Percentiles rank a stretch among this genome's conserved stretches.
These are phyloP conservation scores for Coenobita brevimanus DNA, from an alignment of 1,140 invertebrate genomes.

Conservation along the genomic window DNA sequence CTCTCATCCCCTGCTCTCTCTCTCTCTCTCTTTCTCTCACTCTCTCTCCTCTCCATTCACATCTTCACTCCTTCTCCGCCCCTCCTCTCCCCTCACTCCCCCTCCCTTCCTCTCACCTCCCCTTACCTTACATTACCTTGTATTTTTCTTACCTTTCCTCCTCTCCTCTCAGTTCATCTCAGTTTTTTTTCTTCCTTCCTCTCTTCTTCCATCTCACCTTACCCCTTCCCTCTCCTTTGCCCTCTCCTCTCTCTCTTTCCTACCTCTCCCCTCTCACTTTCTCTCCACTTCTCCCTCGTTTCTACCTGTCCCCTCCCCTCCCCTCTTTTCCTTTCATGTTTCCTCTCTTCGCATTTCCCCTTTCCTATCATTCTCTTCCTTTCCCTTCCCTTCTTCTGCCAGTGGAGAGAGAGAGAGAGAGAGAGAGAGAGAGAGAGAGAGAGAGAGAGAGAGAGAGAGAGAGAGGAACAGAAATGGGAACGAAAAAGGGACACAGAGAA, in stretches of 20 bases:
- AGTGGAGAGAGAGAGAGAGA: too few relatives aligned
- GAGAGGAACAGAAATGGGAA: too few relatives aligned
- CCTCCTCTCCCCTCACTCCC: neutral
- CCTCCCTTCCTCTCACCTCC: neutral
- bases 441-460: too few relatives aligned
- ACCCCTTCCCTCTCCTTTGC: too few relatives aligned
- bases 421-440: too few relatives aligned
- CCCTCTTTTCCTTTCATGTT: too few relatives aligned
- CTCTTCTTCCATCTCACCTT: neutral
- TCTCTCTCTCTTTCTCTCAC: conserved; percentile 3
- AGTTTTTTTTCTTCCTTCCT: neutral
- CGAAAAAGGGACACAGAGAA: too few relatives aligned
- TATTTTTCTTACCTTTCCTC: neutral
- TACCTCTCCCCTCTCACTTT: neutral
- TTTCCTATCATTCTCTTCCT: too few relatives aligned
- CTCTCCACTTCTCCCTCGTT: neutral
- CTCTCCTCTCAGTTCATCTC: neutral
- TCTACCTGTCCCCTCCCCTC: too few relatives aligned
- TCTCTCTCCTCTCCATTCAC: neutral
- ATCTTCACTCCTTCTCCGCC: neutral
- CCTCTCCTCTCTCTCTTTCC: neutral
- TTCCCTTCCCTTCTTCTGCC: too few relatives aligned
- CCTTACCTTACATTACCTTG: neutral
- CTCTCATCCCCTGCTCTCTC: neutral
- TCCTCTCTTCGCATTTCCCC: too few relatives aligned